Percentiles rank a stretch among this genome's conserved stretches.
Conservation (phyloP, 2,113 vertebrate genomes). For the Isichthys henryi region DNA sequence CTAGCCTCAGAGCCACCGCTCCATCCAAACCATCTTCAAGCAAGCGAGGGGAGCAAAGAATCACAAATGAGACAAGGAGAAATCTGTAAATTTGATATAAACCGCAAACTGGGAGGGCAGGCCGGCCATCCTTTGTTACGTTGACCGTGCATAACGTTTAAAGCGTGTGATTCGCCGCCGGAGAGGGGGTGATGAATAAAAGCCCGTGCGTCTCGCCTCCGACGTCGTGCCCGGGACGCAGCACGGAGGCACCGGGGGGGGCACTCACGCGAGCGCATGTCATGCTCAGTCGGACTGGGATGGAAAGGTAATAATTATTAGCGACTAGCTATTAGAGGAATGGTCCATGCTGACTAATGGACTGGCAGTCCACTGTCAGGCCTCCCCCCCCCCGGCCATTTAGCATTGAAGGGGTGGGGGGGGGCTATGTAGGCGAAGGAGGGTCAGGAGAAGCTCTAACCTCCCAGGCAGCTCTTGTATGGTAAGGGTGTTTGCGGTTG, state of each 20-base stretch:
- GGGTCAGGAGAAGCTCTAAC: background rate
- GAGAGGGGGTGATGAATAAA: background rate
- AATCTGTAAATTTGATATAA: background rate
- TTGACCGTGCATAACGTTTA: background rate
- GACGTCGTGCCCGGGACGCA: background rate
- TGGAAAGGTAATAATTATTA: constrained; percentile 2
- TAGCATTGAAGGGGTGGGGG: background rate
- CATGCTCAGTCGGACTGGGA: background rate
- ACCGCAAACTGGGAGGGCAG: background rate
- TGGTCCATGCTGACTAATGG: background rate
- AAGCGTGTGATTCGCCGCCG: background rate
- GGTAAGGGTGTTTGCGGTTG: background rate
- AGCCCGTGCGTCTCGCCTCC: background rate
- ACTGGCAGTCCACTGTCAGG: background rate
- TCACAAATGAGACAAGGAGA: background rate
- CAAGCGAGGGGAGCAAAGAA: background rate
- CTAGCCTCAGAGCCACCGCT: too few species aligned
- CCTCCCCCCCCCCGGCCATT: background rate
- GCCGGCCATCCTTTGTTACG: background rate
- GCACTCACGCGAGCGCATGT: background rate
- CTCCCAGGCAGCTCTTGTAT: background rate
- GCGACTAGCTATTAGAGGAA: background rate
- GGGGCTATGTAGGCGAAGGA: background rate
- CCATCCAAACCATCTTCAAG: background rate
- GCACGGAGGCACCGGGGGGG: background rate